Conservation (phyloP, 2,797 vertebrate species). For the Acipenser oxyrinchus region DNA sequence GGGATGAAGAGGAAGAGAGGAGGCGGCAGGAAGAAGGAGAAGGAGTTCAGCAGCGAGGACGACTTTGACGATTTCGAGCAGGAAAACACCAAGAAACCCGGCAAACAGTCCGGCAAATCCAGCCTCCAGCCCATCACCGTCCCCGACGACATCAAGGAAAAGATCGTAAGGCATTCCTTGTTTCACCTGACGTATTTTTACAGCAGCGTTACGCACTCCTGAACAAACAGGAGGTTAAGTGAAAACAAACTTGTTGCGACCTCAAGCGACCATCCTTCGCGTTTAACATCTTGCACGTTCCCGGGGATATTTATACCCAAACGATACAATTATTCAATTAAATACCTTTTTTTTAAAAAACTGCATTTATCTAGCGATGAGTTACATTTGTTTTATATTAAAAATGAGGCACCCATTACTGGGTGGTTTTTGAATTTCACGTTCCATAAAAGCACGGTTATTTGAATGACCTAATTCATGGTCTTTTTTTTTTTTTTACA, state of each 20-base stretch:
- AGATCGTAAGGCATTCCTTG: slow-evolving; percentile 53
- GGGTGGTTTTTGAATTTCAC: too few species aligned
- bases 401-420: too few species aligned
- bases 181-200: not conserved
- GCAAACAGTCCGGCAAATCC: slow-evolving; percentile 51
- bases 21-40: slow-evolving; percentile 60
- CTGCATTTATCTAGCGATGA: too few species aligned
- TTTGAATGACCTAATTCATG: not conserved
- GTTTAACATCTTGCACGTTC: too few species aligned
- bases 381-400: too few species aligned
- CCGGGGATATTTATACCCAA: too few species aligned
- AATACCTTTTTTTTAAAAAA: too few species aligned
- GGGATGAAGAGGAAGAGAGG: slow-evolving; percentile 62
- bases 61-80: slow-evolving; percentile 69
- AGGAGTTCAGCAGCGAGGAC: slow-evolving; percentile 71
- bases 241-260: too few species aligned
- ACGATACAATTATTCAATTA: too few species aligned
- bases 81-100: slow-evolving; percentile 70
- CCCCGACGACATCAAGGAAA: slow-evolving; percentile 65
- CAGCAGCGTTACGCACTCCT: too few species aligned
- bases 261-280: too few species aligned
- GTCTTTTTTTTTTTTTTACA: slow-evolving; percentile 33
- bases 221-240: not conserved
- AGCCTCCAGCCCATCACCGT: slow-evolving; percentile 67
- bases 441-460: too few species aligned